phyloP scores from a whole-genome alignment of 2,113 vertebrate species.

The Toxostoma redivivum region DNA sequence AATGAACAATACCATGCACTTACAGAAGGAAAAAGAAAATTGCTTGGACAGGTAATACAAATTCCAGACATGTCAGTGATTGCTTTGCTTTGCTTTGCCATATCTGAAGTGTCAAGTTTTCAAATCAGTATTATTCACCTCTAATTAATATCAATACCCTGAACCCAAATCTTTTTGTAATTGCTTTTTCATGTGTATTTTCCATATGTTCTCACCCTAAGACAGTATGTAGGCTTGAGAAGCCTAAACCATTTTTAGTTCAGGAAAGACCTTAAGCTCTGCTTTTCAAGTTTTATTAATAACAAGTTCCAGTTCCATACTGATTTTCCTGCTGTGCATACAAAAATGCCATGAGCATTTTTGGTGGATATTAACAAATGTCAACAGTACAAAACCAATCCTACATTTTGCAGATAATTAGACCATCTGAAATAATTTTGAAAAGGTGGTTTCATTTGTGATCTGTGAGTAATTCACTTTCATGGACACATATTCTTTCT shows the following conservation, averaged over 20 bases:
- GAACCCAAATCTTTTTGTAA: constrained; percentile 8
- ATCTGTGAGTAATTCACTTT: constrained; percentile 62
- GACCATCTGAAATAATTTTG: constrained; percentile 55
- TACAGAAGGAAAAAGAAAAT: constrained; percentile 20
- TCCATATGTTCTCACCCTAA: constrained; percentile 18
- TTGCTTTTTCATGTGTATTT: constrained; percentile 29
- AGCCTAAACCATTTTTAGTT: constrained; percentile 46
- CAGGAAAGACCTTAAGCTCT: constrained; percentile 59
- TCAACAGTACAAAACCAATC: constrained; percentile 45
- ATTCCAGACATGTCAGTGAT: constrained; percentile 2
- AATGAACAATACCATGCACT: constrained; percentile 30
- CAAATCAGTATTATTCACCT: constrained; percentile 22
- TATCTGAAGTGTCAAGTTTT: constrained; percentile 27
- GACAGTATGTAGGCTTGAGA: constrained; percentile 13
- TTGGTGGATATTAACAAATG: constrained; percentile 62
- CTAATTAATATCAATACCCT: constrained; percentile 49
- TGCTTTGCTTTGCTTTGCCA: constrained; percentile 23
- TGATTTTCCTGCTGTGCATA: constrained; percentile 56
- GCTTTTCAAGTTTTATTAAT: constrained; percentile 68
- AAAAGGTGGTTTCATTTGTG: constrained; percentile 60
- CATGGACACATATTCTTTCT: constrained; percentile 32
- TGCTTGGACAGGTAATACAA: constrained; percentile 28
- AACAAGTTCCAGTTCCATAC: constrained; percentile 54
- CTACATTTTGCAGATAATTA: constrained; percentile 58
- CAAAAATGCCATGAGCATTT: constrained; percentile 59